Conservation (phyloP, 30 jellyfish, hydroid and myxozoan genomes). For the Clytia hemisphaerica region DNA sequence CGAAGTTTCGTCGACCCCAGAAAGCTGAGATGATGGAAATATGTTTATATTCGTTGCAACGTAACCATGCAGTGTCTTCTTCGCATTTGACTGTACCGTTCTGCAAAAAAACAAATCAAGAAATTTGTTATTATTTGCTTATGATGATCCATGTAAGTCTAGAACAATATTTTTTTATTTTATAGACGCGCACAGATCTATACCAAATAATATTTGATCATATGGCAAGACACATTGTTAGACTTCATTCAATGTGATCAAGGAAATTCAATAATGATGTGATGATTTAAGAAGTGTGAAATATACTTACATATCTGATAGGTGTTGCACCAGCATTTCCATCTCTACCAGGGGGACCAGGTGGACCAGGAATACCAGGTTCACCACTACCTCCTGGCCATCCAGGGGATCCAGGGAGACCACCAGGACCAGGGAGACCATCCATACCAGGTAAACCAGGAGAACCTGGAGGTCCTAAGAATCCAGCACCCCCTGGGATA, state of each 20-base stretch:
- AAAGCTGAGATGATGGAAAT: slow-evolving; percentile 95
- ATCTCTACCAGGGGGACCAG: slow-evolving; percentile 98
- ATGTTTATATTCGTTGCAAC: slow-evolving; percentile 97
- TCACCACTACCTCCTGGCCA: slow-evolving; percentile 99
- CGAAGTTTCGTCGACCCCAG: slow-evolving; percentile 99
- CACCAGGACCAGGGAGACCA: slow-evolving; percentile 98
- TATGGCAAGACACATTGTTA: background rate
- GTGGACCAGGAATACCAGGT: slow-evolving; percentile 99
- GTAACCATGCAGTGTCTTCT: slow-evolving; percentile 99
- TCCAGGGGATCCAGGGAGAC: slow-evolving; percentile 98
- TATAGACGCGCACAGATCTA: background rate
- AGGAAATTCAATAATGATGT: background rate
- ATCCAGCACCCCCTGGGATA: slow-evolving; percentile 82
- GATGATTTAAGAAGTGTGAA: background rate
- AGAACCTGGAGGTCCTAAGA: slow-evolving; percentile 90
- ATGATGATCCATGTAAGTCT: background rate
- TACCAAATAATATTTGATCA: background rate
- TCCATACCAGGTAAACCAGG: slow-evolving; percentile 96
- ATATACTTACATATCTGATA: slow-evolving; percentile 88
- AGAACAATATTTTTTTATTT: background rate
- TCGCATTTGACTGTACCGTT: slow-evolving; percentile 99
- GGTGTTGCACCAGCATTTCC: slow-evolving; percentile 99
- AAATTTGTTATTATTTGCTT: background rate
- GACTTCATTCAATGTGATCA: background rate
- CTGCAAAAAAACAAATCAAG: slow-evolving; percentile 30